A percentile compares a stretch with the other conserved stretches of the same genome.
Conservation (phyloP, 2,888 invertebrate species). For the Amblyjoppa fuscipennis region DNA sequence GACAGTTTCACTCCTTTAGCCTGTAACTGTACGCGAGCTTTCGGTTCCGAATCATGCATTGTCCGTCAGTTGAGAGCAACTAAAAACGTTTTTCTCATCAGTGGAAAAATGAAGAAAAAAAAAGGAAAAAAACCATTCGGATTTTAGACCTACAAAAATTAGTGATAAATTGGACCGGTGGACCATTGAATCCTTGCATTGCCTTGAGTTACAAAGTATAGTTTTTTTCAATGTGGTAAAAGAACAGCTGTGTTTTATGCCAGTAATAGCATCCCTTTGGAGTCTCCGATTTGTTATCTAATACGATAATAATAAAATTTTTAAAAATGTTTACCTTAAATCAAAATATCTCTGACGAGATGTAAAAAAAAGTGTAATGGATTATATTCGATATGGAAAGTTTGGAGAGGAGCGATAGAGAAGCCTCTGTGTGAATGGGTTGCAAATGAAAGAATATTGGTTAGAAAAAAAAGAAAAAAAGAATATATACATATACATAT, state of each 20-base stretch:
- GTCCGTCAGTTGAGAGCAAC: constrained; percentile 1
- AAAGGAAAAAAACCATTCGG: not conserved
- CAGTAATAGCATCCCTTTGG: not conserved
- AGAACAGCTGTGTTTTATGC: constrained; percentile 1
- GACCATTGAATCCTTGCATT: constrained; percentile 28
- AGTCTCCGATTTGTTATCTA: constrained; percentile 1
- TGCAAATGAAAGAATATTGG: constrained; percentile 11
- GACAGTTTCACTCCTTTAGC: constrained; percentile 6
- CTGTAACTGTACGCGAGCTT: constrained; percentile 1
- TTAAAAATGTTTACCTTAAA: not conserved
- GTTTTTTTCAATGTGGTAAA: not conserved
- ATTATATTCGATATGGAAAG: not conserved
- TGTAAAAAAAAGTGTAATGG: constrained; percentile 3
- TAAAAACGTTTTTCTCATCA: not conserved
- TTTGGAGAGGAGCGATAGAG: constrained; percentile 5
- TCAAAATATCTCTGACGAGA: constrained; percentile 19
- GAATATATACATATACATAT: constrained; percentile 10
- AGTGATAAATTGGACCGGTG: constrained; percentile 43
- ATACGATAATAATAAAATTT: not conserved
- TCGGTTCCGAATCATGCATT: not conserved
- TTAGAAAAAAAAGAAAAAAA: constrained; percentile 1
- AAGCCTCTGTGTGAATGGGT: constrained; percentile 23
- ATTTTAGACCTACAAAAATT: constrained; percentile 27
- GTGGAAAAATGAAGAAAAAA: not conserved
- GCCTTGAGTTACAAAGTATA: not conserved